Base-by-base conservation (phyloP, 2,113 vertebrate genomes). In the Narcine bancroftii region DNA sequence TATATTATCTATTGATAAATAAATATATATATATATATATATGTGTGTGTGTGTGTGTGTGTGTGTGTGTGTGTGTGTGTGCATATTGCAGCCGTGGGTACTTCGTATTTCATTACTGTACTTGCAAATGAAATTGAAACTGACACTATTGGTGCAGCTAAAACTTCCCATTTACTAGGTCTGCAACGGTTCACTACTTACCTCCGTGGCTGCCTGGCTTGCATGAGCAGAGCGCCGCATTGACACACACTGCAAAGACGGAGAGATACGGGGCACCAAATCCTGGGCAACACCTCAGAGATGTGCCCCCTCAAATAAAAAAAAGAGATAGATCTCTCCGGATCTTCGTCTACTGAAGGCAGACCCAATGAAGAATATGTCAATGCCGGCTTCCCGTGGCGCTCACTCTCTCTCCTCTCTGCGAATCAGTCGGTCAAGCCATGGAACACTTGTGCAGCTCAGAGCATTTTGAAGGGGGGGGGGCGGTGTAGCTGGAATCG, bases 241-340 rank as follows among this genome's bases (percentile, higher is more conserved):
- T 87, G 81, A 87, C 81, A 87, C 79, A 83, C 81, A 45, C 81
- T 87, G 81, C 81, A 60, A 87, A 87, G 81, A 60, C 81, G 1
- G 50, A 2, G 81, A 36, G 81, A 9, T 33, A 50, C 53, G 10
- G 79, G 60, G 45, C 3, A 83, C 53, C 36, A 56, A 87, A 63
- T 53, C 45, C 77, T 19, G 53, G 81, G 29, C 45, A 83, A 15
- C 81, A 63, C 53, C 56, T 87, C 81, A 87, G 33, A 36, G 56
- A 60, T 36, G 36, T 36, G 53, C 6, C 17, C 1, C 81, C 15
- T 1, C 33, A 33, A 4, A n/a, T n/a, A n/a, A 79, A 60, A 63
- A 85, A 19, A 56, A 85, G 33, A 21, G 53, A 63, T n/a, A 36
- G 60, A 60, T 53, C 81, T 87, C 36, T 36, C 36, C 6, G 33